Base-by-base conservation (phyloP, 2,888 invertebrate genomes). In the Pyralis farinalis region DNA sequence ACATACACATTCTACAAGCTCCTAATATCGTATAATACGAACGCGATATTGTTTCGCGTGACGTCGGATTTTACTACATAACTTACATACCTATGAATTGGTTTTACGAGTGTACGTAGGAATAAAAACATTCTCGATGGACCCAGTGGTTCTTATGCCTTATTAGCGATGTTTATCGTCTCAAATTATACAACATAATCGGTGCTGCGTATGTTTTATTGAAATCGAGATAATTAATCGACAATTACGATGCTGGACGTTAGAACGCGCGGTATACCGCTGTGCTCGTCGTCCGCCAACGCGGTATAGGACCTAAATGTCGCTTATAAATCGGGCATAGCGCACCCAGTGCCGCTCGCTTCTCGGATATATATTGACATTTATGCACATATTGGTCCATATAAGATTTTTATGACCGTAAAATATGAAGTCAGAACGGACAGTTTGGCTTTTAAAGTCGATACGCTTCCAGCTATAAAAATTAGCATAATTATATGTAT, bases 301-400 rank as follows among this genome's bases (percentile, higher is more conserved):
- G 67, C 74, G 60, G 71, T 69, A 75, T 70, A 71, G 75, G 65
- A 70, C 63, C 71, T 66, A 68, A 71, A 73, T 66, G 73, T 65
- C 53, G 59, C 64, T 68, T 76, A 75, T 81, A 84, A 82, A 83
- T 78, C 75, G 72, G 56, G 46, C 39, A 48, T 49, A 49, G 56
- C 63, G 63, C 71, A 63, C 71, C 61, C 61, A 57, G 56, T 51
- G 47, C 51, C 51, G 50, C 43, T 51, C 56, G 48, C 66, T 61
- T 46, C 54, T 53, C 60, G 67, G 68, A 72, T 73, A 78, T 85
- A 85, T 81, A 86, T 85, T 80, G 83, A 82, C 86, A 81, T 85
- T 87, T 86, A 86, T 84, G 85, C 85, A 86, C 85, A 85, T 85
- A 84, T 85, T 87, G 84, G 84, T 87, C 88, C 86, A 86, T 86